A percentile compares a stretch with the other conserved stretches of the same genome.
Evolutionary conservation across 2,888 invertebrate genomes (phyloP).

Genomic region (Panopea generosa): DNA sequence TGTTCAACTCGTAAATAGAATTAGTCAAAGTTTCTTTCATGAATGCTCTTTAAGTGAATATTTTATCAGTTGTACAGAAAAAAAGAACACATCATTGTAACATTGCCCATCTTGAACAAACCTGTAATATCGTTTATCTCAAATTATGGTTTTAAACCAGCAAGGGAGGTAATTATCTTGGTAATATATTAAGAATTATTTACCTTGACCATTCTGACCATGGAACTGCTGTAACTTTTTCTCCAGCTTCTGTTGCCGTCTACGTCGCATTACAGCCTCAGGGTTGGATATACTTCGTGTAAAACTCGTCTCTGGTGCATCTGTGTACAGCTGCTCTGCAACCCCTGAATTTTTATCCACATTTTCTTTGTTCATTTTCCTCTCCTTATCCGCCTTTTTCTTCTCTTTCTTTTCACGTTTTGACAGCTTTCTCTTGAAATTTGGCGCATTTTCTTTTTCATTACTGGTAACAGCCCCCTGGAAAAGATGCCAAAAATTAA

Average conservation of each 20-base stretch:
- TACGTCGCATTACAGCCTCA: slow-evolving; percentile 99
- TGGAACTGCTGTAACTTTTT: slow-evolving; percentile 98
- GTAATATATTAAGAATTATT: too few relatives aligned
- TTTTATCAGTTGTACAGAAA: too few relatives aligned
- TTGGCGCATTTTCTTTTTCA: slow-evolving; percentile 65
- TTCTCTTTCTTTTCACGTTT: slow-evolving; percentile 99
- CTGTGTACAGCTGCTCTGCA: slow-evolving; percentile 87
- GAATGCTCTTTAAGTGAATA: too few relatives aligned
- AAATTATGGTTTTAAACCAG: too few relatives aligned
- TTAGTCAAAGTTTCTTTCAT: too few relatives aligned
- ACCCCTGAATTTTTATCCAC: slow-evolving; percentile 71
- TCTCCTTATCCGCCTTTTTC: slow-evolving; percentile 90
- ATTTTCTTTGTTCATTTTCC: slow-evolving; percentile 73
- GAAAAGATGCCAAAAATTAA: slow-evolving; percentile 4
- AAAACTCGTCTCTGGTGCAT: slow-evolving; percentile 98
- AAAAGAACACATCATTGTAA: too few relatives aligned
- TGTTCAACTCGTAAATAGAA: too few relatives aligned
- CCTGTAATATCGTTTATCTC: too few relatives aligned
- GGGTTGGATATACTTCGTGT: slow-evolving; percentile 99
- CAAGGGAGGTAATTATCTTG: too few relatives aligned
- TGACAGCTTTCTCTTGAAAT: slow-evolving; percentile 93
- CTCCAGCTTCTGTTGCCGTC: slow-evolving; percentile 98
- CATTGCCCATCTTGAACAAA: too few relatives aligned
- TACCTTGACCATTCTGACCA: slow-evolving; percentile 92
- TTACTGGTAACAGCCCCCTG: slow-evolving; percentile 45